Evolutionary conservation across 1,140 invertebrate genomes (phyloP).

Genomic region (Aphelinus atriplicis): DNA sequence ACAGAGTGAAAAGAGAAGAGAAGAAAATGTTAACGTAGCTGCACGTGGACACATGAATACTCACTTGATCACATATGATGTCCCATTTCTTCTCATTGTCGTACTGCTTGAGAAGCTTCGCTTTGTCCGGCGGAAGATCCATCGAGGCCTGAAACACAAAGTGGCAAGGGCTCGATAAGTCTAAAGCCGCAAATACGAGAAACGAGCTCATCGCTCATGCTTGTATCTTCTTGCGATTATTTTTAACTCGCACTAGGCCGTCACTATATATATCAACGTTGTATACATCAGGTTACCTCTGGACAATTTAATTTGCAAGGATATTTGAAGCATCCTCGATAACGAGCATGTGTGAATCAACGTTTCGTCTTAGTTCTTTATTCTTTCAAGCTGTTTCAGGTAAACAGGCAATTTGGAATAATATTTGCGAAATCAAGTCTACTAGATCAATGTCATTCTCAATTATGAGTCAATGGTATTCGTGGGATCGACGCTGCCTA

Average conservation of each 20-base stretch:
- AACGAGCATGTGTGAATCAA: no score
- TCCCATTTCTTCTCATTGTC: constrained; percentile 99
- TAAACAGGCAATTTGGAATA: no score
- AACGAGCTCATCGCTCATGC: no score
- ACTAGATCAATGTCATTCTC: no score
- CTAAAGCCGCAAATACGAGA: background rate
- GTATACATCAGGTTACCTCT: background rate
- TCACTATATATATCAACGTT: background rate
- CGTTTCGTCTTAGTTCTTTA: no score
- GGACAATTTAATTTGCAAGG: no score
- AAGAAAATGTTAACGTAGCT: background rate
- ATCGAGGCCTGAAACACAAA: constrained; percentile 84
- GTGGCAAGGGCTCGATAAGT: constrained; percentile 11
- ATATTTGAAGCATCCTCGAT: no score
- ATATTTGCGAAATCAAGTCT: no score
- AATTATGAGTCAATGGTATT: no score
- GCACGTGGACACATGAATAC: constrained; percentile 39
- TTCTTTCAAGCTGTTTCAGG: no score
- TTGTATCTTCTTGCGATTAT: no score
- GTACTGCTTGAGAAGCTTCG: constrained; percentile 95
- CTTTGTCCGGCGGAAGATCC: constrained; percentile 99
- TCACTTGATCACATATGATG: constrained; percentile 98
- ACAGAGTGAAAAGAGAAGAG: background rate
- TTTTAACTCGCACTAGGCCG: background rate
- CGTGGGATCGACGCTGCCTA: no score